phyloP scores from a whole-genome alignment of 2,888 invertebrate genomes.

The Leistus spinibarbis region DNA sequence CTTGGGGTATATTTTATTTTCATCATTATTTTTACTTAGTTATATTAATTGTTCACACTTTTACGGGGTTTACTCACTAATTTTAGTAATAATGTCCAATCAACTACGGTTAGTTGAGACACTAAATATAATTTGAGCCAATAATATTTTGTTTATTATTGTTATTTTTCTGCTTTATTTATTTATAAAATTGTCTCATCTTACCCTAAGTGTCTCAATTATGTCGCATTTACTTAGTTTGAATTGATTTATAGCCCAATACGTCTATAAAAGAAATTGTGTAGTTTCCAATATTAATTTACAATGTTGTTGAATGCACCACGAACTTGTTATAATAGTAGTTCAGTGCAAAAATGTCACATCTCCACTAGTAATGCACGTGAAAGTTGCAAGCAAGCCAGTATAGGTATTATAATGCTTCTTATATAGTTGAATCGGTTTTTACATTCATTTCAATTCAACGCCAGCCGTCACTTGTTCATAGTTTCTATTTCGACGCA shows the following conservation, averaged over 20 bases:
- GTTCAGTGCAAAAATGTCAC: background rate
- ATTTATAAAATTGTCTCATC: too few species aligned
- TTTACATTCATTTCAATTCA: background rate
- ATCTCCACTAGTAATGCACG: background rate
- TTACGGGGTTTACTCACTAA: too few species aligned
- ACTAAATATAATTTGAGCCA: too few species aligned
- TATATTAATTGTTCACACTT: too few species aligned
- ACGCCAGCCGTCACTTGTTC: background rate
- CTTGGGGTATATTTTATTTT: too few species aligned
- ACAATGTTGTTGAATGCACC: background rate
- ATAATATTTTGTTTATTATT: too few species aligned
- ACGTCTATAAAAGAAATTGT: background rate
- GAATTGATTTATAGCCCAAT: too few species aligned
- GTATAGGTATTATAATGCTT: background rate
- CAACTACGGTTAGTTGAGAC: too few species aligned
- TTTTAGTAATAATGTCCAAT: too few species aligned
- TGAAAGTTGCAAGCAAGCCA: background rate
- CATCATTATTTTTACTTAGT: too few species aligned
- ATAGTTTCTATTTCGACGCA: background rate
- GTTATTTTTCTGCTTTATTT: too few species aligned
- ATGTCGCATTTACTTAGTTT: background rate
- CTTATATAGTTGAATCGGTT: background rate
- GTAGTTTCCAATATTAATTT: background rate
- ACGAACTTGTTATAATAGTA: background rate
- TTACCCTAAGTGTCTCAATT: too few species aligned